Evolutionary conservation across 1,140 invertebrate species (phyloP), one percentile per base, ranked within the genome.

Genomic region (Eueides isabella): DNA sequence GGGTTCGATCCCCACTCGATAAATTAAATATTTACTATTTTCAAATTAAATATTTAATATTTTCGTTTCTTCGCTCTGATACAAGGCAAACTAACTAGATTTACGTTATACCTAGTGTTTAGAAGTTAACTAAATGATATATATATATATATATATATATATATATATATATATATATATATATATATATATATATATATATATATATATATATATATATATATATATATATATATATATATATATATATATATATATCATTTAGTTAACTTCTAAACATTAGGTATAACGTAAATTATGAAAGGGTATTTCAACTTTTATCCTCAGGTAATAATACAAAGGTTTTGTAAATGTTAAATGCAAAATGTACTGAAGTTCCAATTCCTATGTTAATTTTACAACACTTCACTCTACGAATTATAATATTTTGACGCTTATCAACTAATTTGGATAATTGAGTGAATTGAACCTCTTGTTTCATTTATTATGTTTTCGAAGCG

Each of bases 371-470:
- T 67, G 35, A 73, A 80, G 67, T 33, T 48, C 28, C 75, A 41
- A 88, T 92, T 85, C 70, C 68, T 81, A 92, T 90, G 88, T 83
- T 78, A 92, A 92, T 92, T 77, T 84, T 77, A 85, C 81, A 88
- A 86, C 87, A 84, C 78, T 87, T 86, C 71, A 80, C 83, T 73
- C 82, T 85, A 79, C 81, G 83, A 86, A 87, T 87, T 81, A 85
- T 84, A 84, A 87, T 87, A 86, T 85, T 87, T 87, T 84, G 72
- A 77, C 80, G 75, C 82, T 78, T 73, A 69, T 61, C 48, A 75
- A 76, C 71, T 80, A 82, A 79, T 80, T 75, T 71, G 69, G 73
- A 74, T 74, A 72, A 80, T 82, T 78, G 75, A 75, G 75, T 71
- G 72, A 78, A 72, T 77, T 79, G 78, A 79, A 77, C 76, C 71